Percentiles rank a stretch among this genome's conserved stretches.
Conservation (phyloP, 2,797 vertebrate genomes). For the Helostoma temminkii region DNA sequence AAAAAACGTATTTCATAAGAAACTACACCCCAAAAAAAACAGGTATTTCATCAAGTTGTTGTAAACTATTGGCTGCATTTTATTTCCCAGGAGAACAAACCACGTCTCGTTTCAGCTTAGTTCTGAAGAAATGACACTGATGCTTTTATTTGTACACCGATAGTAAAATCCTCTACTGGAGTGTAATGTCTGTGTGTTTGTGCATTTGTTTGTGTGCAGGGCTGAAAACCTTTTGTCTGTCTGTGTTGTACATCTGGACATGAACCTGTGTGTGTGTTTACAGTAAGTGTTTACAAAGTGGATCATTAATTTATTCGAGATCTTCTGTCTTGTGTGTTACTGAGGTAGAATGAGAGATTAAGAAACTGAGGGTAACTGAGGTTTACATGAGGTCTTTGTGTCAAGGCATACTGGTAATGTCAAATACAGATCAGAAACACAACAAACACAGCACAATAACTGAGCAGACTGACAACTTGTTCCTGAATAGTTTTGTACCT, state of each 20-base stretch:
- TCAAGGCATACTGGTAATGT: conserved; percentile 81
- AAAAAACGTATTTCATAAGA: conserved; percentile 56
- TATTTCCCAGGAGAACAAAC: conserved; percentile 64
- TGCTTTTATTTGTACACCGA: conserved; percentile 50
- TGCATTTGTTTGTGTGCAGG: conserved; percentile 40
- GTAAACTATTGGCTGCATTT: conserved; percentile 77
- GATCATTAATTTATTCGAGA: conserved; percentile 52
- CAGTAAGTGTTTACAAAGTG: conserved; percentile 49
- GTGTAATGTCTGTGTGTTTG: conserved; percentile 59
- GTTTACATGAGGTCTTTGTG: conserved; percentile 81
- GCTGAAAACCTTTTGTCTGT: conserved; percentile 51
- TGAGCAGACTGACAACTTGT: conserved; percentile 80
- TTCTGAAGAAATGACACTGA: conserved; percentile 46
- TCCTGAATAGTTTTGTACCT: conserved; percentile 84
- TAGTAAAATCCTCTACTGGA: conserved; percentile 49
- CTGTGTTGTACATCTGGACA: conserved; percentile 43
- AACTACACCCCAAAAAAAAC: conserved; percentile 70
- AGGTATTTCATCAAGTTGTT: conserved; percentile 75
- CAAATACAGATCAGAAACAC: conserved; percentile 80
- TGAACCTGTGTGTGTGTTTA: conserved; percentile 25
- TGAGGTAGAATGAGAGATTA: conserved; percentile 84
- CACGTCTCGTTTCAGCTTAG: conserved; percentile 64
- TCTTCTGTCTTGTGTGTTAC: conserved; percentile 63
- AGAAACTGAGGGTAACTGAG: conserved; percentile 76
- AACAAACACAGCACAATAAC: conserved; percentile 80